These are phyloP conservation scores for Eptatretus atami DNA, from an alignment of 2,797 vertebrate species.

Conservation along the genomic window DNA sequence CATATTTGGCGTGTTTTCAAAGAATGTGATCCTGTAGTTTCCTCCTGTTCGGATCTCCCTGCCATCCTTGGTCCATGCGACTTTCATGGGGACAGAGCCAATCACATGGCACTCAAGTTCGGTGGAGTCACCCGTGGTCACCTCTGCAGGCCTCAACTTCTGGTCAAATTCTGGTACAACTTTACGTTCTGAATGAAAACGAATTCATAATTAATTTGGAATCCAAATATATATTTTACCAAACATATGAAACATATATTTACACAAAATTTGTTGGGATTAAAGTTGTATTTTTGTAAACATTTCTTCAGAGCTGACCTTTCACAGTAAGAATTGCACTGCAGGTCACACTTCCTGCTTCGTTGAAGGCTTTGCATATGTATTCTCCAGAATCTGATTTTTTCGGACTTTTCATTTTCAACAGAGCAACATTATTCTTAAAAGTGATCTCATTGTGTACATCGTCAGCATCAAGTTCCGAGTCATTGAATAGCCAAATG, in stretches of 20 bases:
- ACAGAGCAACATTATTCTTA: conserved; percentile 11
- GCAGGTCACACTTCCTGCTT: conserved; percentile 45
- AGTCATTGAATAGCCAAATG: conserved; percentile 73
- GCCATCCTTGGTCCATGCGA: conserved; percentile 84
- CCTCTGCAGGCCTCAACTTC: conserved; percentile 42
- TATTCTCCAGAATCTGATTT: conserved; percentile 53
- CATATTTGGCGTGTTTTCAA: conserved; percentile 38
- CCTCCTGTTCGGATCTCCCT: conserved; percentile 72
- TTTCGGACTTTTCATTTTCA: no score
- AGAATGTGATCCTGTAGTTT: conserved; percentile 60
- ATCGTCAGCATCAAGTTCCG: conserved; percentile 43
- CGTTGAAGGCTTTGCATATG: conserved; percentile 65
- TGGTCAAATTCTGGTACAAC: conserved; percentile 64
- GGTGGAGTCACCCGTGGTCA: conserved; percentile 47
- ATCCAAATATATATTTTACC: background rate
- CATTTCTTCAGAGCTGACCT: conserved; percentile 29
- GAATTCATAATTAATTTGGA: background rate
- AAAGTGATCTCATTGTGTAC: conserved; percentile 36
- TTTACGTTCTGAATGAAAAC: conserved; percentile 40
- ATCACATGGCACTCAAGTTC: conserved; percentile 72
- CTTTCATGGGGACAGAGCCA: conserved; percentile 51
- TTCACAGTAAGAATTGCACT: conserved; percentile 55
- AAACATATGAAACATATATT: background rate
- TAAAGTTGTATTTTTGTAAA: no score
- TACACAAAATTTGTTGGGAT: no score